These are phyloP conservation scores for Cataglyphis albicans DNA, from an alignment of 2,888 invertebrate species.

Conservation along the genomic window DNA sequence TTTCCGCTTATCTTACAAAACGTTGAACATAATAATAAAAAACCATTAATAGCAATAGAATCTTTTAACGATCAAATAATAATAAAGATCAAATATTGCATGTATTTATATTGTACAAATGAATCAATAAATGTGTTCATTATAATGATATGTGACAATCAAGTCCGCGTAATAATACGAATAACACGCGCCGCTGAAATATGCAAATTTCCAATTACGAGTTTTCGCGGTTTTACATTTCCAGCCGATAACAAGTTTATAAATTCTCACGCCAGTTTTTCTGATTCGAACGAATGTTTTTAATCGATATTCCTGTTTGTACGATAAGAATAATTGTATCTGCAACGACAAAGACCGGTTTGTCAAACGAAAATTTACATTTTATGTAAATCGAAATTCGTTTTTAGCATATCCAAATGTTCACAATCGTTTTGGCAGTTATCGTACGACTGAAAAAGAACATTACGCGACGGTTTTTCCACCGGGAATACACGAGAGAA, in stretches of 20 bases:
- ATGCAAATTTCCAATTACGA: slow-evolving; percentile 46
- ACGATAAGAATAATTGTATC: slow-evolving; percentile 29
- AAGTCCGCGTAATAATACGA: slow-evolving; percentile 12
- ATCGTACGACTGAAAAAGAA: slow-evolving; percentile 13
- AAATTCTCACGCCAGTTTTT: slow-evolving; percentile 46
- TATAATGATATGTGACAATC: slow-evolving; percentile 18
- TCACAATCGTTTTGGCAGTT: slow-evolving; percentile 11
- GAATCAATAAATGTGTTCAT: slow-evolving; percentile 37
- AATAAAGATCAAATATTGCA: slow-evolving; percentile 1
- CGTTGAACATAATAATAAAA: neutral
- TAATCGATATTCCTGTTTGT: slow-evolving; percentile 53
- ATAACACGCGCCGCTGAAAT: neutral
- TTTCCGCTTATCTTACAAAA: neutral
- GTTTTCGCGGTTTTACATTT: slow-evolving; percentile 43
- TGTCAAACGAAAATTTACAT: slow-evolving; percentile 50
- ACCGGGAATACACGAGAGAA: neutral
- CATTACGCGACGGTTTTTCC: neutral
- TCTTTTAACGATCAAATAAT: neutral
- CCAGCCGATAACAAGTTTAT: slow-evolving; percentile 48
- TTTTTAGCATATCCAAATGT: slow-evolving; percentile 12
- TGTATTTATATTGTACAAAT: slow-evolving; percentile 2
- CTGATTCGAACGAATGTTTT: slow-evolving; percentile 19
- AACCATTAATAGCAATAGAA: slow-evolving; percentile 10
- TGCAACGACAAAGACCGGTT: slow-evolving; percentile 18
- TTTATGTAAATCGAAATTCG: slow-evolving; percentile 41